Evolutionary conservation across 2,797 vertebrate species (phyloP).

Genomic region (Amblyraja radiata): DNA sequence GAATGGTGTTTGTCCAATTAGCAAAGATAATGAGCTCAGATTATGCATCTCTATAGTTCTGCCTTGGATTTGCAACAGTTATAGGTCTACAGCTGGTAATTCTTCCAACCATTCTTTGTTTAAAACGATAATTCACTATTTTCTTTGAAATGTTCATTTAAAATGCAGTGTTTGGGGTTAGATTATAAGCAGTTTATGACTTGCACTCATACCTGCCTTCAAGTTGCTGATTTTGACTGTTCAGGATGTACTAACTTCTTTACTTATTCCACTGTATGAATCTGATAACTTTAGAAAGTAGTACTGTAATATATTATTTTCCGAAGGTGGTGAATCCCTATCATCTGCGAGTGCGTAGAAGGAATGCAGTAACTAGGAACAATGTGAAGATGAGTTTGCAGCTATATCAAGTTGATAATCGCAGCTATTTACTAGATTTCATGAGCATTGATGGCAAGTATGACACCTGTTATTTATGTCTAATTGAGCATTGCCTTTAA

Average conservation of each 20-base stretch:
- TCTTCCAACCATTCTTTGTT: background rate
- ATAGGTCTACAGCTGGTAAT: background rate
- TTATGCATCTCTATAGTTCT: too few relatives aligned
- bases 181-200: background rate
- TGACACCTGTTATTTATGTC: background rate
- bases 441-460: conserved; percentile 92
- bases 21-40: background rate
- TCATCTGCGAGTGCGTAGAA: conserved; percentile 84
- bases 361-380: conserved; percentile 92
- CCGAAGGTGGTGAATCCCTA: conserved; percentile 92
- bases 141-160: background rate
- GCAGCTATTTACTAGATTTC: conserved; percentile 95
- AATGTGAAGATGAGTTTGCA: conserved; percentile 97
- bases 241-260: background rate
- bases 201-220: background rate
- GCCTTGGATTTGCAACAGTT: background rate
- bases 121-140: background rate
- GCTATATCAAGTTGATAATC: conserved; percentile 93
- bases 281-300: background rate
- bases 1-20: background rate
- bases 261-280: background rate
- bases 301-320: background rate
- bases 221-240: background rate
- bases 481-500: background rate
- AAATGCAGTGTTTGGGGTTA: background rate